Percentiles rank a stretch among this genome's conserved stretches.
Conservation (phyloP, 2,888 invertebrate genomes). For the Lasioglossum zephyrum region DNA sequence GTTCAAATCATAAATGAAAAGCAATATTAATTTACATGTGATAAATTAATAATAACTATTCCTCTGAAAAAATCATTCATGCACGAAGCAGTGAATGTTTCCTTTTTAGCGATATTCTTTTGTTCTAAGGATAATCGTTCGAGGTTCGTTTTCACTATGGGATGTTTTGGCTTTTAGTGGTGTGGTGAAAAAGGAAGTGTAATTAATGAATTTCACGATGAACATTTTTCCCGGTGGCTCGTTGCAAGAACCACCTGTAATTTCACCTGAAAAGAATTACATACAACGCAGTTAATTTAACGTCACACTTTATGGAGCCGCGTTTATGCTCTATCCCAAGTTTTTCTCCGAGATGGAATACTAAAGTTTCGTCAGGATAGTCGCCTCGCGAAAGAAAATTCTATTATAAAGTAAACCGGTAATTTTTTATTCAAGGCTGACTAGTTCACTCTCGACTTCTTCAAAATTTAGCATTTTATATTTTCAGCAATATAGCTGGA, state of each 20-base stretch:
- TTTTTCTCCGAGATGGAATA: constrained; percentile 45
- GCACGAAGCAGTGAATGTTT: background rate
- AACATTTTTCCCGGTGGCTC: constrained; percentile 23
- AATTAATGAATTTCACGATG: constrained; percentile 52
- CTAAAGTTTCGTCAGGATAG: constrained; percentile 30
- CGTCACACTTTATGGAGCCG: constrained; percentile 43
- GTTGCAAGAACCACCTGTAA: constrained; percentile 50
- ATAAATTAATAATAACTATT: background rate
- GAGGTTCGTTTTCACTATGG: background rate
- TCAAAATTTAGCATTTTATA: background rate
- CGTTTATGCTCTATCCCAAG: constrained; percentile 43
- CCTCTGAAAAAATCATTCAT: no score
- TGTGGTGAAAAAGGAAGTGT: constrained; percentile 1
- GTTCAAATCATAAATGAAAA: background rate
- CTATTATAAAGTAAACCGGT: background rate
- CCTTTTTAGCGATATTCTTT: background rate
- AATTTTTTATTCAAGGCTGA: background rate
- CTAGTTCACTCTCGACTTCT: background rate
- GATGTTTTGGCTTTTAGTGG: constrained; percentile 33
- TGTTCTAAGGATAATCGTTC: constrained; percentile 20
- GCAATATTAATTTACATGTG: background rate
- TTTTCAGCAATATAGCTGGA: no score
- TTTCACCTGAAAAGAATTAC: constrained; percentile 47
- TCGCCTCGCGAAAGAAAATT: background rate
- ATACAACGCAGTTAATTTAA: constrained; percentile 51